Conservation (phyloP, 1,140 invertebrate species). For the Leptonema lineaticorne region DNA sequence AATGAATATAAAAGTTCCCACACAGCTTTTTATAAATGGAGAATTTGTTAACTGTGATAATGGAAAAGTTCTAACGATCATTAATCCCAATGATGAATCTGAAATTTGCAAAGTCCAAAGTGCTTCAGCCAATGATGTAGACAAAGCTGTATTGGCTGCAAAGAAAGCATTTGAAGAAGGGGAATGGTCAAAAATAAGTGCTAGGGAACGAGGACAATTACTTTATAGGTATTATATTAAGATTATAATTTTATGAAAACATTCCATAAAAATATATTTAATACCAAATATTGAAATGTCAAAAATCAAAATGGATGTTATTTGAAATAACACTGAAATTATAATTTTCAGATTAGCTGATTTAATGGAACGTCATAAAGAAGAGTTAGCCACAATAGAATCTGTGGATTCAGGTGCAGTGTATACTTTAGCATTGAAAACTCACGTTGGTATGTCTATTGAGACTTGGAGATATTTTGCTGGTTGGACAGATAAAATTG, state of each 20-base stretch:
- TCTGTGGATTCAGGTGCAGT: constrained; percentile 92
- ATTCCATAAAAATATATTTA: not conserved
- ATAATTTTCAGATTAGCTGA: constrained; percentile 75
- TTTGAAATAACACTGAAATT: no score
- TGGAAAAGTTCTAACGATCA: constrained; percentile 63
- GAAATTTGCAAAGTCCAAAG: constrained; percentile 78
- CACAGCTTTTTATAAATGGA: constrained; percentile 89
- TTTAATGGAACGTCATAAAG: constrained; percentile 90
- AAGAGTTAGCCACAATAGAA: constrained; percentile 92
- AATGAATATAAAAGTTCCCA: constrained; percentile 79
- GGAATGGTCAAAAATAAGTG: constrained; percentile 85
- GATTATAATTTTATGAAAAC: not conserved
- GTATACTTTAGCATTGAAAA: constrained; percentile 92
- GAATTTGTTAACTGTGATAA: constrained; percentile 80
- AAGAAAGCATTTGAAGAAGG: constrained; percentile 84
- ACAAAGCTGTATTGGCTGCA: constrained; percentile 83
- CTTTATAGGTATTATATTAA: constrained; percentile 62
- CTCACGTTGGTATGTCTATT: constrained; percentile 92
- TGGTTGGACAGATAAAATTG: constrained; percentile 93
- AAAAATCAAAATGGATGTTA: not conserved
- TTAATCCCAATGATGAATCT: constrained; percentile 87
- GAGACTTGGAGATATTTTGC: constrained; percentile 92
- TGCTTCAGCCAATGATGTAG: constrained; percentile 77
- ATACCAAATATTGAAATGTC: not conserved
- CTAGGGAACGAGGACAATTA: constrained; percentile 75